Percentiles rank a stretch among this genome's conserved stretches.
phyloP scores from a whole-genome alignment of 2,113 vertebrate species.

The Turdus rufiventris region DNA sequence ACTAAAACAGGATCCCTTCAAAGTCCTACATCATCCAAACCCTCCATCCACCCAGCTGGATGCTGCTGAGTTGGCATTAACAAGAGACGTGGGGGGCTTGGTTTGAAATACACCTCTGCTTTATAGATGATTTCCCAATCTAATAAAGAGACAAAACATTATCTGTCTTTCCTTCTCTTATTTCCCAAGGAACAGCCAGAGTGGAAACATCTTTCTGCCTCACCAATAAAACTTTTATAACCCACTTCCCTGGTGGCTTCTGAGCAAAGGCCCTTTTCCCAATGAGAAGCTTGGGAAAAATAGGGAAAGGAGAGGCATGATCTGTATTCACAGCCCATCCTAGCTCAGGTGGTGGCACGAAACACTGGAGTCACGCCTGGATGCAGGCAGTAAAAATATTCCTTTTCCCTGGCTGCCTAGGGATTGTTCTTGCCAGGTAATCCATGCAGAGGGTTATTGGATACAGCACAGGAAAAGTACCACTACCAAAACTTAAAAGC shows the following conservation, averaged over 20 bases:
- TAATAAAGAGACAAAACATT: constrained; percentile 21
- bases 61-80: background rate
- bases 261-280: background rate
- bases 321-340: background rate
- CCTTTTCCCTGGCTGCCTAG: background rate
- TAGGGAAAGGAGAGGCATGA: background rate
- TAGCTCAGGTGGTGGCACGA: background rate
- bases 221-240: constrained; percentile 39
- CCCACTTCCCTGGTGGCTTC: background rate
- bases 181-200: constrained; percentile 42
- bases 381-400: background rate
- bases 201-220: constrained; percentile 15
- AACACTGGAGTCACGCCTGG: background rate
- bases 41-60: background rate
- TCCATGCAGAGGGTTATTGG: background rate
- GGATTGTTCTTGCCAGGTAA: background rate
- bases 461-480: background rate
- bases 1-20: background rate
- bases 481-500: background rate
- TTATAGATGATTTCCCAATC: constrained; percentile 6
- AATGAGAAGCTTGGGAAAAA: background rate
- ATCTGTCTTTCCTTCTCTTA: background rate
- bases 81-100: accelerated
- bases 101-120: background rate
- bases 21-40: background rate